These are phyloP conservation scores for Odontomachus brunneus DNA, from an alignment of 1,140 invertebrate genomes.

Conservation along the genomic window DNA sequence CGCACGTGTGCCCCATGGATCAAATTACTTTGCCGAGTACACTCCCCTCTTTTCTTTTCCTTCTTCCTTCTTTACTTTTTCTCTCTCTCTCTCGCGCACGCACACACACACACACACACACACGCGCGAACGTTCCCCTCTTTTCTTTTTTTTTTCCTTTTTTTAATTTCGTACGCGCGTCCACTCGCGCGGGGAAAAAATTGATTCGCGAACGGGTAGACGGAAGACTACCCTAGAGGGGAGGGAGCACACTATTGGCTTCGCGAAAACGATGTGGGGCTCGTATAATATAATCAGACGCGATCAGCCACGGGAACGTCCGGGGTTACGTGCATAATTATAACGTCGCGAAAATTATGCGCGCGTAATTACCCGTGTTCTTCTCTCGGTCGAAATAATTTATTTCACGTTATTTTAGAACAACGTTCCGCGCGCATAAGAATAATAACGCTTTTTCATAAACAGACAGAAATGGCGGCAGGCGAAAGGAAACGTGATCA, in stretches of 20 bases:
- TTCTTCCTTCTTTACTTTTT: too few relatives aligned
- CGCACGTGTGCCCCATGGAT: constrained; percentile 44
- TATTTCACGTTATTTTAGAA: constrained; percentile 3
- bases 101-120: constrained; percentile 11
- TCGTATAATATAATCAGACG: constrained; percentile 64
- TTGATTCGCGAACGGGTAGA: constrained; percentile 66
- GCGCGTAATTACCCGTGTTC: constrained; percentile 29
- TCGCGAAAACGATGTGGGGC: constrained; percentile 66
- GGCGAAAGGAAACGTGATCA: neutral
- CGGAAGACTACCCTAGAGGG: constrained; percentile 19
- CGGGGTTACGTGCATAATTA: constrained; percentile 55
- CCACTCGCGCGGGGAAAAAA: constrained; percentile 65
- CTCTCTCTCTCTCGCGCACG: neutral
- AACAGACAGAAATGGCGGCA: too few relatives aligned
- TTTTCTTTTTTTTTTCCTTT: neutral
- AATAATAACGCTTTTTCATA: constrained; percentile 3
- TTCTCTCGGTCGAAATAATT: constrained; percentile 43
- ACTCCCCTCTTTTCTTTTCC: neutral
- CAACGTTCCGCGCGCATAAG: neutral
- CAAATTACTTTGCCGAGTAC: constrained; percentile 45
- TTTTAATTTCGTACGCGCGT: constrained; percentile 60
- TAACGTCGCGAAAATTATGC: constrained; percentile 18
- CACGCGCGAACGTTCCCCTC: constrained; percentile 2
- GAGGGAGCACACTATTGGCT: constrained; percentile 65
- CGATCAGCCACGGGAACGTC: constrained; percentile 43